phyloP scores from a whole-genome alignment of 1,140 invertebrate genomes.

The Mesaphorura yosii region DNA sequence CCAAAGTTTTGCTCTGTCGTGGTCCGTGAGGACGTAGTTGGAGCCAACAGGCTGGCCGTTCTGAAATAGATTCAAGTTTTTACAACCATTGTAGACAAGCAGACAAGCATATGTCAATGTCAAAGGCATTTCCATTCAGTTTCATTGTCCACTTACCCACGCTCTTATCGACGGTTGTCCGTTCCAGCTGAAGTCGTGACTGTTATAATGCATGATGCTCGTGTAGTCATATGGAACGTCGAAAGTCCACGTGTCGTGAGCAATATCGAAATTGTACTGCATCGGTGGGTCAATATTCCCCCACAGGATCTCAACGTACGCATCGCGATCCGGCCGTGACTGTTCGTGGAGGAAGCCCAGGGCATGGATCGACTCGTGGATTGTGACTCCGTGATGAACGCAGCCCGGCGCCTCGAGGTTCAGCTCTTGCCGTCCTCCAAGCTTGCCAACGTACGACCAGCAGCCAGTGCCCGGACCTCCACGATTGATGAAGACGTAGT shows the following conservation, averaged over 20 bases:
- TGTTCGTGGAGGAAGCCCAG: constrained; percentile 48
- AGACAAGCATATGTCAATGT: not conserved
- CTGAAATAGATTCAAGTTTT: not conserved
- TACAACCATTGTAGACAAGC: not conserved
- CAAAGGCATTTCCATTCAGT: no score
- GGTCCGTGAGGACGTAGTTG: not conserved
- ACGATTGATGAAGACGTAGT: constrained; percentile 19
- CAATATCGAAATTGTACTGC: not conserved
- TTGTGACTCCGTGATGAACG: constrained; percentile 7
- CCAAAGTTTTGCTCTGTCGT: constrained; percentile 1
- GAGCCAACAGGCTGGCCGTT: constrained; percentile 7
- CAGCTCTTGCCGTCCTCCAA: constrained; percentile 12
- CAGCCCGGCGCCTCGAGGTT: constrained; percentile 11
- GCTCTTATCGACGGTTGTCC: constrained; percentile 6
- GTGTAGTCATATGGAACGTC: constrained; percentile 13
- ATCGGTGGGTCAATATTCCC: constrained; percentile 38
- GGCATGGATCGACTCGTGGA: constrained; percentile 15
- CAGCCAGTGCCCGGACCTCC: constrained; percentile 13
- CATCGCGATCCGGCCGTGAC: constrained; percentile 42
- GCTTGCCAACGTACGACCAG: constrained; percentile 20
- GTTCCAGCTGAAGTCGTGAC: constrained; percentile 3
- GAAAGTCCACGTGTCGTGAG: not conserved
- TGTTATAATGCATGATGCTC: constrained; percentile 19
- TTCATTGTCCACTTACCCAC: not conserved
- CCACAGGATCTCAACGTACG: constrained; percentile 42